These are phyloP conservation scores for Corythornis madagascariensis DNA, from an alignment of 2,113 vertebrate genomes.

Conservation along the genomic window DNA sequence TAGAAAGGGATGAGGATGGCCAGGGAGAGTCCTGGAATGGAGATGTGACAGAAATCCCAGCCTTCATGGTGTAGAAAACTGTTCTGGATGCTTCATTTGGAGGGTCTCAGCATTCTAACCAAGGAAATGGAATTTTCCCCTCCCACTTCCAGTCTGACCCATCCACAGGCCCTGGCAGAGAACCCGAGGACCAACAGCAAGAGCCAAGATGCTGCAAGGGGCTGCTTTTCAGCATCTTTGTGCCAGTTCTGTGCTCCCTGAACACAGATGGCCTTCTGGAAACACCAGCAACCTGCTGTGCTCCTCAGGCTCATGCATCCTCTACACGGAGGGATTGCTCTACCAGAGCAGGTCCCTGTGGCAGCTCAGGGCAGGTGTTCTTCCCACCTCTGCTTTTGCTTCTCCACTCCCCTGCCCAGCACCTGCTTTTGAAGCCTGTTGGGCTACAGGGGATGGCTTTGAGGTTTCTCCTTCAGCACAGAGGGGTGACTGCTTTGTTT, in stretches of 20 bases:
- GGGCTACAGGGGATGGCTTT: neutral
- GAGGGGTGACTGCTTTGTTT: neutral
- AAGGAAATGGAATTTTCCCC: neutral
- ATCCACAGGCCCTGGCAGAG: neutral
- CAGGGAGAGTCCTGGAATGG: neutral
- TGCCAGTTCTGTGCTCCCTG: neutral
- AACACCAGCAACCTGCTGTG: neutral
- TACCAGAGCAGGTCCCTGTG: neutral
- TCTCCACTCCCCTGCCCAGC: neutral
- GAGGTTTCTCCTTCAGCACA: neutral
- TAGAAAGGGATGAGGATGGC: neutral
- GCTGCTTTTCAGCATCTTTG: neutral
- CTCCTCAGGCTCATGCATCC: neutral
- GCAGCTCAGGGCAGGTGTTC: neutral
- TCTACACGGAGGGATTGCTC: neutral
- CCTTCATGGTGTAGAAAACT: neutral
- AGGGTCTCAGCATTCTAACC: neutral
- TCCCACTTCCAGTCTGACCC: neutral
- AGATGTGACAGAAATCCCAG: neutral
- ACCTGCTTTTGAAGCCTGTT: neutral
- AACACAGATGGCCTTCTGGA: neutral
- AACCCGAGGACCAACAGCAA: neutral
- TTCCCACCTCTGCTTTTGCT: neutral
- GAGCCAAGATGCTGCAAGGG: fast-evolving
- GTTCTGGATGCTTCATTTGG: neutral